Conservation (phyloP, 2,888 invertebrate species). For the Cartodere bifasciata region DNA sequence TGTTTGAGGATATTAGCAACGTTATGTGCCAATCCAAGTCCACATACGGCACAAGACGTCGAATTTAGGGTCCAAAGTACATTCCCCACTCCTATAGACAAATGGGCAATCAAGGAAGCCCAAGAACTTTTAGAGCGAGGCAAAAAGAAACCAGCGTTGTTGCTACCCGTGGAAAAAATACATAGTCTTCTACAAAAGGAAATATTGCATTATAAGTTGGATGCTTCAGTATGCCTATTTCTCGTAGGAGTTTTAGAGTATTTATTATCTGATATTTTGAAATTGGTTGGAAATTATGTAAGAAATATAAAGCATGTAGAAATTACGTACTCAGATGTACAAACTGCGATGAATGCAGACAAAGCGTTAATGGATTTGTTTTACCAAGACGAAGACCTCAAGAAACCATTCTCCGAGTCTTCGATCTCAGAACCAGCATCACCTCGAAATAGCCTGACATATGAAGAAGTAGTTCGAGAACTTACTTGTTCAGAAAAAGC, state of each 20-base stretch:
- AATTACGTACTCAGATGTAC: slow-evolving; percentile 88
- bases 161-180: slow-evolving; percentile 74
- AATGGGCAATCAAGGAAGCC: slow-evolving; percentile 86
- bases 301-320: slow-evolving; percentile 88
- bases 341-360: slow-evolving; percentile 96
- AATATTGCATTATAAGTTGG: slow-evolving; percentile 75
- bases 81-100: slow-evolving; percentile 88
- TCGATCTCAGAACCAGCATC: slow-evolving; percentile 29
- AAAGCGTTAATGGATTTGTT: slow-evolving; percentile 97
- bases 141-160: slow-evolving; percentile 62
- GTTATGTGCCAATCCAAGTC: slow-evolving; percentile 75
- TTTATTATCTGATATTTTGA: slow-evolving; percentile 88
- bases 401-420: slow-evolving; percentile 19
- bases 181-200: slow-evolving; percentile 80
- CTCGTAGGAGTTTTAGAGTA: slow-evolving; percentile 90
- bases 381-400: slow-evolving; percentile 63
- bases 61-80: slow-evolving; percentile 84
- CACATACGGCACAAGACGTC: slow-evolving; percentile 79
- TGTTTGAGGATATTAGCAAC: slow-evolving; percentile 79
- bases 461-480: slow-evolving; percentile 90
- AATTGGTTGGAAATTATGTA: slow-evolving; percentile 93
- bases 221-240: slow-evolving; percentile 77
- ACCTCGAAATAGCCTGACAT: slow-evolving; percentile 60
- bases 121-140: slow-evolving; percentile 69
- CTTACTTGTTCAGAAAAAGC: slow-evolving; percentile 88